These are phyloP conservation scores for Malurus cyaneus DNA, from an alignment of 2,113 vertebrate genomes.

Conservation along the genomic window DNA sequence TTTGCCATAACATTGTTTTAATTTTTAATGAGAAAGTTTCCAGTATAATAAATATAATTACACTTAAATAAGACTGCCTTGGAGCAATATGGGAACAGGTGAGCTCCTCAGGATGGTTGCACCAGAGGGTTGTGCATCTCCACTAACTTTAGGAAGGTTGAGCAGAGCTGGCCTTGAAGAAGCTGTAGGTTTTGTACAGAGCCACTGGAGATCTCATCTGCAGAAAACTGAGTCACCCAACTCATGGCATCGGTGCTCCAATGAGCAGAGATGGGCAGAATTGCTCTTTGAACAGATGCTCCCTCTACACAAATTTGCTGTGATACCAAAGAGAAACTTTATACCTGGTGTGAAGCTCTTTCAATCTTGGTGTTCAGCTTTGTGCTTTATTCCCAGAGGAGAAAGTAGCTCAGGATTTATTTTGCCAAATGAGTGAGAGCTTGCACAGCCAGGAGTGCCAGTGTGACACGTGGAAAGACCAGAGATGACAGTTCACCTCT, in stretches of 20 bases:
- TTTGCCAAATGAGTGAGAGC: background rate
- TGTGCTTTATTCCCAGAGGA: background rate
- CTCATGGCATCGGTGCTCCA: background rate
- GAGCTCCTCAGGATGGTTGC: background rate
- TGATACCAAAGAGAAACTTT: background rate
- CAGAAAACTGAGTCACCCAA: background rate
- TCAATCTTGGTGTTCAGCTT: background rate
- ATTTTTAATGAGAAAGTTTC: background rate
- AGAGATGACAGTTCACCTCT: background rate
- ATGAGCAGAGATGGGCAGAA: background rate
- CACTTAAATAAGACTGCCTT: background rate
- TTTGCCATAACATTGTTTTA: background rate
- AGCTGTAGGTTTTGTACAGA: background rate
- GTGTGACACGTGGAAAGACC: background rate
- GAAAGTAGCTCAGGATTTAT: background rate
- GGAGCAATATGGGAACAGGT: background rate
- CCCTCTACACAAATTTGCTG: background rate
- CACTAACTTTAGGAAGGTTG: background rate
- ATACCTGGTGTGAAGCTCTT: background rate
- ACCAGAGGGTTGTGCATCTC: background rate
- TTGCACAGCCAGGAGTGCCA: background rate
- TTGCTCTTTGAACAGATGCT: background rate
- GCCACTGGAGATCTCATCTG: background rate
- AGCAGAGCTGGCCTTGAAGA: background rate
- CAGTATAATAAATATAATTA: background rate